Base-by-base conservation (phyloP, 2,113 vertebrate genomes). In the Blennius ocellaris region DNA sequence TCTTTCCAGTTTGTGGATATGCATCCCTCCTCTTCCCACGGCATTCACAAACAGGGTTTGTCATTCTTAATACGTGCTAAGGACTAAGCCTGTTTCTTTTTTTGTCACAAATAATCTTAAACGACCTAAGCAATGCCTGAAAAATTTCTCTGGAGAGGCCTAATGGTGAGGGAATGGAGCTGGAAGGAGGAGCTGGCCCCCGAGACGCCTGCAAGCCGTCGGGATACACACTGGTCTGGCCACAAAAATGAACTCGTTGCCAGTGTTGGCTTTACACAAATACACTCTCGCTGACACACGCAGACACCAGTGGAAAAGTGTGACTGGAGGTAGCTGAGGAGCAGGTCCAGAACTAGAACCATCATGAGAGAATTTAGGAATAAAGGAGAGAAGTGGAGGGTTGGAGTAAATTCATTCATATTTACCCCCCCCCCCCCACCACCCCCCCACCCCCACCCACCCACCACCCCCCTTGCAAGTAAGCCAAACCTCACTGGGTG, bases 401-500 rank as follows among this genome's bases (percentile, higher is more conserved):
- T 67, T 51, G 76, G 59, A 71, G 72, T 71, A 83, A 78, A 89
- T 92, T 91, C 90, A 90, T 92, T 91, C 88, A 90, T 90, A 89
- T 88, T 79, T 76, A 30, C 78, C 60, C 38, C 70, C 77, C 54
- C 66, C 63, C 51, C 36, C 40, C 30, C n/a, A n/a, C n/a, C n/a
- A n/a, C n/a, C n/a, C n/a, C n/a, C n/a, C n/a, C 51, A 21, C 40
- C 36, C 21, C 70, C 77, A 51, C 66, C 63, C 51, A 21, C 40
- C 36, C 21, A 30, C 21, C n/a, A n/a, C 21, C 21, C 21, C 21
- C 4, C 21, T 30, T 30, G 45, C 14, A 0, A 70, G 50, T 58
- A 53, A 87, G 89, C 89, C 89, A 92, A 91, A 91, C 89, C 91
- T 88, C 85, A 87, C 68, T 78, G 85, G 80, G 83, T 82, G 86